These are phyloP conservation scores for Graptemys geographica DNA, from an alignment of 2,797 vertebrate species.

Conservation along the genomic window DNA sequence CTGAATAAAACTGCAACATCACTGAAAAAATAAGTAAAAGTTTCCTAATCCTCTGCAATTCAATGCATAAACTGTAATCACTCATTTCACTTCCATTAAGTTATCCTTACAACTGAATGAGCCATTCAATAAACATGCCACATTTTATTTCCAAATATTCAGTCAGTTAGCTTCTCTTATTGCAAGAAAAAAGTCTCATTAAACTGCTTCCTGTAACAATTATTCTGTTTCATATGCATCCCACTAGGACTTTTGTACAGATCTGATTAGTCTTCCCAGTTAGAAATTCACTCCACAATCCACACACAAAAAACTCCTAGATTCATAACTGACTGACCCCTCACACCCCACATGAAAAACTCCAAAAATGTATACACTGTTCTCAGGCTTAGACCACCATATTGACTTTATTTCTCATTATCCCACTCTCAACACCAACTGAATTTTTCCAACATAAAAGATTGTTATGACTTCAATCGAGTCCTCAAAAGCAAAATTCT, in stretches of 20 bases:
- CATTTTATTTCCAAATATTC: not conserved
- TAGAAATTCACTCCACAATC: not conserved
- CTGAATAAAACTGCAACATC: not conserved
- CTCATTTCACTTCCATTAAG: not conserved
- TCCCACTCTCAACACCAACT: not conserved
- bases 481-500: constrained; percentile 65
- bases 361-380: not conserved
- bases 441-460: not conserved
- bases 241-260: not conserved
- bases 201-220: not conserved
- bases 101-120: constrained; percentile 10
- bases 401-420: not conserved
- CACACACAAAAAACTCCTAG: not conserved
- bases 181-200: constrained; percentile 33
- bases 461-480: constrained; percentile 15
- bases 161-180: constrained; percentile 34
- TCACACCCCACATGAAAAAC: not conserved
- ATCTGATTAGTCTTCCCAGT: not conserved
- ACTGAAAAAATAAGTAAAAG: not conserved
- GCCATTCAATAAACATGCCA: constrained; percentile 18
- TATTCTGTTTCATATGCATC: not conserved
- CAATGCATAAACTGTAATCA: constrained; percentile 17
- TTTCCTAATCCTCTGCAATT: not conserved
- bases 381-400: not conserved
- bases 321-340: not conserved